phyloP scores from a whole-genome alignment of 2,113 vertebrate genomes.

The Oplegnathus fasciatus region DNA sequence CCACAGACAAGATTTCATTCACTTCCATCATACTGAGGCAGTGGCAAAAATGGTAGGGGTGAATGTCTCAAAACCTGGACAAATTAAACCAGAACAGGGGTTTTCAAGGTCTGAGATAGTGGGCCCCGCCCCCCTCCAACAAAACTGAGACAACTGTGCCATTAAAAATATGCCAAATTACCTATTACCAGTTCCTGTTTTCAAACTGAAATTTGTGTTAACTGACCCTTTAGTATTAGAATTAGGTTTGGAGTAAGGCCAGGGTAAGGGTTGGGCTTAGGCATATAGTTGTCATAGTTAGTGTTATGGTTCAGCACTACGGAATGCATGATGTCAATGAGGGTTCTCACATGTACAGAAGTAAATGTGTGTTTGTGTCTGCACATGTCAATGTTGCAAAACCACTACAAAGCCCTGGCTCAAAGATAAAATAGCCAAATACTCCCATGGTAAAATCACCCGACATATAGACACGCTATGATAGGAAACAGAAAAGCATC shows the following conservation, averaged over 20 bases:
- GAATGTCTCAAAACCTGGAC: neutral
- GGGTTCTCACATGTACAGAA: neutral
- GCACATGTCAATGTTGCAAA: neutral
- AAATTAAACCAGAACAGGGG: neutral
- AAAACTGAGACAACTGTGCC: no score
- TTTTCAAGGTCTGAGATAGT: neutral
- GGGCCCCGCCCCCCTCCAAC: no score
- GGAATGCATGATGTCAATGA: neutral
- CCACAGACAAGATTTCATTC: neutral
- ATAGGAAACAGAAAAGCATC: constrained; percentile 15
- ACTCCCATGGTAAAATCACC: neutral
- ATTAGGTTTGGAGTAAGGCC: neutral
- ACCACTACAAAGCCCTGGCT: constrained; percentile 14
- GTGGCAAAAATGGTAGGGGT: neutral
- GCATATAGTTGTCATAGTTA: neutral
- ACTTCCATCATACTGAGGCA: neutral
- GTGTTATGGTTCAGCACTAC: neutral
- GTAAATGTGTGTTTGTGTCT: neutral
- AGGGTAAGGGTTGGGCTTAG: neutral
- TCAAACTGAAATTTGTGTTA: neutral
- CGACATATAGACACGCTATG: neutral
- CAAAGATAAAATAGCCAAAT: neutral
- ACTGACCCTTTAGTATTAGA: neutral
- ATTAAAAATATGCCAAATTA: no score
- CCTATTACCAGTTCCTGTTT: no score